Conservation (phyloP, 2,113 vertebrate genomes). For the Odocoileus hemionus region DNA sequence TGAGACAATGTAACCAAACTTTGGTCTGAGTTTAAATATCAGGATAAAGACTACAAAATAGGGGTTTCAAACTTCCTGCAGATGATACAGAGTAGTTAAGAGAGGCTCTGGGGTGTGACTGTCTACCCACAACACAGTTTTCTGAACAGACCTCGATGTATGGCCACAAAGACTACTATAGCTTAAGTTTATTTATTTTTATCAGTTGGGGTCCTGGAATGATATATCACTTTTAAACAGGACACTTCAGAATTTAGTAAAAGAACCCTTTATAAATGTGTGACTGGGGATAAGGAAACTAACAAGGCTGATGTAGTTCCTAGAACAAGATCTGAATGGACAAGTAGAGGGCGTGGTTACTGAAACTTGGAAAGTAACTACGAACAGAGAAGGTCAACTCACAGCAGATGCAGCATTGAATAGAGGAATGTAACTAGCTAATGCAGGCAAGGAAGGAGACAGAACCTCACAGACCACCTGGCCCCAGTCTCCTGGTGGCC, state of each 20-base stretch:
- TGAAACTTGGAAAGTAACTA: neutral
- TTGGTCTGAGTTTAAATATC: neutral
- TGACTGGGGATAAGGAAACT: neutral
- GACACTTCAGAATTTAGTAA: neutral
- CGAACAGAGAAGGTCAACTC: neutral
- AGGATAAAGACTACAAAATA: neutral
- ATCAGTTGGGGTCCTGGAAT: neutral
- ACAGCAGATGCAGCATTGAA: neutral
- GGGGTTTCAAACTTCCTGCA: neutral
- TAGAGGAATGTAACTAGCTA: neutral
- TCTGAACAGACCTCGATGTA: neutral
- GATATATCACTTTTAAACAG: neutral
- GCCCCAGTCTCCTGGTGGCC: accelerated
- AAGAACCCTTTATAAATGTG: neutral
- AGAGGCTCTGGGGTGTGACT: neutral
- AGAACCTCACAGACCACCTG: too few relatives aligned
- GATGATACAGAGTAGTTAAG: neutral
- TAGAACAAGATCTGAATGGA: neutral
- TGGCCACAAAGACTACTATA: neutral
- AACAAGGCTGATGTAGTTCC: neutral
- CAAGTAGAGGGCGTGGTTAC: neutral
- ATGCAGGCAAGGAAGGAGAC: neutral
- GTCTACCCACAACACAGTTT: neutral
- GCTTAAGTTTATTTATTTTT: neutral
- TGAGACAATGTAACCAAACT: neutral